These are phyloP conservation scores for Sceliomorpha sp. DNA, from an alignment of 2,888 invertebrate species.

Conservation along the genomic window DNA sequence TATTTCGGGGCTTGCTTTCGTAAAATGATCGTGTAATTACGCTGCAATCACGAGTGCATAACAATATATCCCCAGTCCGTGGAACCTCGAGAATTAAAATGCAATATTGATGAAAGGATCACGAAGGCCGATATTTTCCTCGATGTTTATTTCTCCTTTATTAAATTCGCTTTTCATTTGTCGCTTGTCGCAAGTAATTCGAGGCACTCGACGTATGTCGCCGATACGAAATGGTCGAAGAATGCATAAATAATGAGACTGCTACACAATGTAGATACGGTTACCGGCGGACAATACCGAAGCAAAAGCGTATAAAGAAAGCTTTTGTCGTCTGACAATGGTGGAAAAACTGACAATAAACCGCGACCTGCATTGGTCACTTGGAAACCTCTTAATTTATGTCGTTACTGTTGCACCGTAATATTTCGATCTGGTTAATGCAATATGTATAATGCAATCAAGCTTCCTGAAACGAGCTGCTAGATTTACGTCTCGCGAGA, in stretches of 20 bases:
- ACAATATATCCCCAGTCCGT: too few species aligned
- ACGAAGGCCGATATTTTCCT: constrained; percentile 19
- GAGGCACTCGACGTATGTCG: constrained; percentile 29
- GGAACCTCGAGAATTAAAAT: not conserved
- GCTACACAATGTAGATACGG: constrained; percentile 29
- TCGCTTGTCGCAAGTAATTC: constrained; percentile 34
- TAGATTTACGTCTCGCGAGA: constrained; percentile 49
- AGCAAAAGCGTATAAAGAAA: constrained; percentile 26
- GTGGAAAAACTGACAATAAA: constrained; percentile 29
- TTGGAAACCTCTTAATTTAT: constrained; percentile 54
- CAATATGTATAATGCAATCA: constrained; percentile 55
- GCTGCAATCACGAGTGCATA: not conserved
- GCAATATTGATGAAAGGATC: constrained; percentile 7
- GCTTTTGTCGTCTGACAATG: constrained; percentile 34
- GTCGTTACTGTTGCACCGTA: constrained; percentile 23
- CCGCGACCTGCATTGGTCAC: constrained; percentile 31
- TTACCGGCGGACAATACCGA: constrained; percentile 24
- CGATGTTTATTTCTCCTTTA: constrained; percentile 22
- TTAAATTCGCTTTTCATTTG: constrained; percentile 26
- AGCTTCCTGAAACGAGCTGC: constrained; percentile 47
- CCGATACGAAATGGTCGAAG: constrained; percentile 28
- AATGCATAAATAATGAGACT: constrained; percentile 43
- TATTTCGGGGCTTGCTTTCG: too few species aligned
- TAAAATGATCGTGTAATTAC: too few species aligned
- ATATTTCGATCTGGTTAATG: constrained; percentile 46